These are phyloP conservation scores for Eumaeus atala DNA, from an alignment of 1,140 invertebrate species.

Conservation along the genomic window DNA sequence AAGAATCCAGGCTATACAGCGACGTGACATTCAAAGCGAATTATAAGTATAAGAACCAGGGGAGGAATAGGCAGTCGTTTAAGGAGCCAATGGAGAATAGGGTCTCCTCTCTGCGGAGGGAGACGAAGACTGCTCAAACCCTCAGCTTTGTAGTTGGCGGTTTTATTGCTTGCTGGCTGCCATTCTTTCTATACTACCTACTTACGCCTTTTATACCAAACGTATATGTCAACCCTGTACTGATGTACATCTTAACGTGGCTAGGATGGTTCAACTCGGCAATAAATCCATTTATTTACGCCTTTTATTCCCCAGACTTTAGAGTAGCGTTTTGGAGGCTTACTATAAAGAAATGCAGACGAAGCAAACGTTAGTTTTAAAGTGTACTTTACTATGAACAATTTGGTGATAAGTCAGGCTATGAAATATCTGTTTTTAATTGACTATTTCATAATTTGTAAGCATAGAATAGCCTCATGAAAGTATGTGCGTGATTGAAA, in stretches of 20 bases:
- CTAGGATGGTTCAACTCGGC: conserved; percentile 94
- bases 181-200: conserved; percentile 87
- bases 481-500: too few relatives aligned
- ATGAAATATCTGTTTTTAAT: too few relatives aligned
- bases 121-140: conserved; percentile 92
- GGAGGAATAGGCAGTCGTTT: conserved; percentile 43
- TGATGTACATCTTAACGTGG: conserved; percentile 91
- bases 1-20: conserved; percentile 59
- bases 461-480: too few relatives aligned
- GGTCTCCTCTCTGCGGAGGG: conserved; percentile 80
- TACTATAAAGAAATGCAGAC: conserved; percentile 76
- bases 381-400: too few relatives aligned
- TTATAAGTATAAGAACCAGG: conserved; percentile 40
- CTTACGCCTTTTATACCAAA: conserved; percentile 82
- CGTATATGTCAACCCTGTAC: conserved; percentile 74
- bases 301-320: conserved; percentile 90
- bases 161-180: conserved; percentile 85
- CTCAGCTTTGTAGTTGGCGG: conserved; percentile 93
- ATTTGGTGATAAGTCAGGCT: too few relatives aligned
- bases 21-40: conserved; percentile 66
- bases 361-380: conserved; percentile 19
- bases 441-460: too few relatives aligned
- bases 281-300: conserved; percentile 91
- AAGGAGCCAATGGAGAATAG: conserved; percentile 68
- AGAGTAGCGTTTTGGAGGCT: conserved; percentile 88